Conservation (phyloP, 1,140 invertebrate genomes). For the Amphibalanus amphitrite region DNA sequence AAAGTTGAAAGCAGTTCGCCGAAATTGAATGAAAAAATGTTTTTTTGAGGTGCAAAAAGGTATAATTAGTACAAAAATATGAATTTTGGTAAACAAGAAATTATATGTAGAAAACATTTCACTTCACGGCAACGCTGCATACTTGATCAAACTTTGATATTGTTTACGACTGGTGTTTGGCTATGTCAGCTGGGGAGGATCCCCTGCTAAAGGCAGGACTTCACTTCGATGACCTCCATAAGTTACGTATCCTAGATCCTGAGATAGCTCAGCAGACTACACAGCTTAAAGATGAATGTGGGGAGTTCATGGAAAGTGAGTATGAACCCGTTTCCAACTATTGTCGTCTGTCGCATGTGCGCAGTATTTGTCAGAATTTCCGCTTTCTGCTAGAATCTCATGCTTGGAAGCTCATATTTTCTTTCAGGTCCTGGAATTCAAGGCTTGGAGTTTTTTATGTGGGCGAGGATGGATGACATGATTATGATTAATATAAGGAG, state of each 20-base stretch:
- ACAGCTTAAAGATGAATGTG: constrained; percentile 62
- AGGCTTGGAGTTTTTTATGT: no score
- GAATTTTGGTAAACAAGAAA: no score
- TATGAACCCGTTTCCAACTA: constrained; percentile 14
- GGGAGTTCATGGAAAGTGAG: constrained; percentile 62
- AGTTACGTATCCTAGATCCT: constrained; percentile 62
- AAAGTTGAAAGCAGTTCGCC: no score
- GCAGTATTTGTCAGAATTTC: constrained; percentile 5
- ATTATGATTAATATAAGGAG: no score
- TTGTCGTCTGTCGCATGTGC: background rate
- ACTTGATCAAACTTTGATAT: no score
- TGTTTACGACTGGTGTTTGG: no score
- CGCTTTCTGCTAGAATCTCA: background rate
- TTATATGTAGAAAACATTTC: no score
- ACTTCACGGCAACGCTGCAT: no score
- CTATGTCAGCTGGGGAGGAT: constrained; percentile 39
- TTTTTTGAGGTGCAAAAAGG: no score
- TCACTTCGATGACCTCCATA: constrained; percentile 71
- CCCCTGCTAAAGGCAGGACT: constrained; percentile 51
- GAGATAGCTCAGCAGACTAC: constrained; percentile 51
- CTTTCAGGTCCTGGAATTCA: constrained; percentile 6
- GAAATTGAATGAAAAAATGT: no score
- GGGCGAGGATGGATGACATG: no score
- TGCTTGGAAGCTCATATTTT: background rate
- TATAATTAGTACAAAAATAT: no score